Percentiles rank a stretch among this genome's conserved stretches.
These are phyloP conservation scores for Torymus texanus DNA, from an alignment of 2,888 invertebrate species.

Conservation along the genomic window DNA sequence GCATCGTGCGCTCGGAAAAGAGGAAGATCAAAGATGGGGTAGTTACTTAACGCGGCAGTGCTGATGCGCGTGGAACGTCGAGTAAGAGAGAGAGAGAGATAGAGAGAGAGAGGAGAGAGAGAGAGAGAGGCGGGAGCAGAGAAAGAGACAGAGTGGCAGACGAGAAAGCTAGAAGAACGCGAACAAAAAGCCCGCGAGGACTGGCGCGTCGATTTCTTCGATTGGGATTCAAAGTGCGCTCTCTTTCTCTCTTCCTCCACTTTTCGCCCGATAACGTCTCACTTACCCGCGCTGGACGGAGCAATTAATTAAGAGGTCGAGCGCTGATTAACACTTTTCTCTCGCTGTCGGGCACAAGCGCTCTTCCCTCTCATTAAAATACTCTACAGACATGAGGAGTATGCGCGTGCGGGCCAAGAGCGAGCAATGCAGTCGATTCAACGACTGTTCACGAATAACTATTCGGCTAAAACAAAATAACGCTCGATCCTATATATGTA, in stretches of 20 bases:
- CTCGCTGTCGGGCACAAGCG: constrained; percentile 30
- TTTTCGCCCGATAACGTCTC: constrained; percentile 36
- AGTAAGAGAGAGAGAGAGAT: constrained; percentile 12
- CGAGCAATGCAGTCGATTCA: constrained; percentile 8
- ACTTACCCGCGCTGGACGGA: constrained; percentile 28
- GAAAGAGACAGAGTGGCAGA: not conserved
- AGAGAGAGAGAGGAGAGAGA: not conserved
- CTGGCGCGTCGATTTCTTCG: constrained; percentile 36
- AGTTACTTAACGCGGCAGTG: constrained; percentile 39
- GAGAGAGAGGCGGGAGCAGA: not conserved
- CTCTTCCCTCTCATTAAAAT: constrained; percentile 37
- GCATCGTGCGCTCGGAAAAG: constrained; percentile 11
- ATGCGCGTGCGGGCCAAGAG: not conserved
- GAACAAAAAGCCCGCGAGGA: too few species aligned
- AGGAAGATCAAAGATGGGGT: constrained; percentile 45
- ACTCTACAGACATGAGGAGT: not conserved
- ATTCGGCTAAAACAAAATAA: not conserved
- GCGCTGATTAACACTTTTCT: constrained; percentile 48
- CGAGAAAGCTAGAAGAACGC: not conserved
- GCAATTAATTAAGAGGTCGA: constrained; percentile 49
- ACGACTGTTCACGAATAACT: constrained; percentile 22
- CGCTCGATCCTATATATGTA: not conserved
- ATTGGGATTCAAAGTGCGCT: constrained; percentile 39
- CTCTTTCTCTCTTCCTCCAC: not conserved
- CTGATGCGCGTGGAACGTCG: not conserved